phyloP scores from a whole-genome alignment of 1,140 invertebrate genomes.

The Drosophila pachea region DNA sequence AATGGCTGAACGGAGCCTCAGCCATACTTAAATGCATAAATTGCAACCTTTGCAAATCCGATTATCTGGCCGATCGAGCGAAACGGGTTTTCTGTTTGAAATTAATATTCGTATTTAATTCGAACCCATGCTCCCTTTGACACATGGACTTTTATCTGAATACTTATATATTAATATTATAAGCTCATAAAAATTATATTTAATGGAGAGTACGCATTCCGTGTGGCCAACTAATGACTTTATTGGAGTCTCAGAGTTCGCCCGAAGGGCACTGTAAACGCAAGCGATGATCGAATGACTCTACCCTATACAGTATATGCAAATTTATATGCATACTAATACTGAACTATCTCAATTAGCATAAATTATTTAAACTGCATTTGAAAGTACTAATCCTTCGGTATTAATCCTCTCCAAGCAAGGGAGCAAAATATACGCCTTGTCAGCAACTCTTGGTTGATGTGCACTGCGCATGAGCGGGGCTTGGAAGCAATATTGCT shows the following conservation, averaged over 20 bases:
- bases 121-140: slow-evolving; percentile 1
- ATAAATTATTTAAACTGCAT: slow-evolving; percentile 11
- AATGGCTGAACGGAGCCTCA: slow-evolving; percentile 38
- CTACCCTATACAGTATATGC: too few relatives aligned
- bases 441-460: neutral
- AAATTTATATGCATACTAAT: too few relatives aligned
- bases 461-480: slow-evolving; percentile 55
- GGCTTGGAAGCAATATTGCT: neutral
- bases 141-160: neutral
- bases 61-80: slow-evolving; percentile 31
- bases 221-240: too few relatives aligned
- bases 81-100: slow-evolving; percentile 62
- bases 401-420: too few relatives aligned
- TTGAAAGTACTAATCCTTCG: too few relatives aligned
- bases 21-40: slow-evolving; percentile 57
- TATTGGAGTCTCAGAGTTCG: too few relatives aligned
- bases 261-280: too few relatives aligned
- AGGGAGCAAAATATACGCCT: neutral
- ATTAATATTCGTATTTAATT: slow-evolving; percentile 40
- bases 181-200: too few relatives aligned
- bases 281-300: too few relatives aligned
- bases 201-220: too few relatives aligned
- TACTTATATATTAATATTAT: slow-evolving; percentile 3
- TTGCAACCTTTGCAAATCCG: slow-evolving; percentile 68
- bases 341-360: too few relatives aligned